Percentiles rank a stretch among this genome's conserved stretches.
Conservation (phyloP, 1,140 invertebrate species). For the Pantala flavescens region DNA sequence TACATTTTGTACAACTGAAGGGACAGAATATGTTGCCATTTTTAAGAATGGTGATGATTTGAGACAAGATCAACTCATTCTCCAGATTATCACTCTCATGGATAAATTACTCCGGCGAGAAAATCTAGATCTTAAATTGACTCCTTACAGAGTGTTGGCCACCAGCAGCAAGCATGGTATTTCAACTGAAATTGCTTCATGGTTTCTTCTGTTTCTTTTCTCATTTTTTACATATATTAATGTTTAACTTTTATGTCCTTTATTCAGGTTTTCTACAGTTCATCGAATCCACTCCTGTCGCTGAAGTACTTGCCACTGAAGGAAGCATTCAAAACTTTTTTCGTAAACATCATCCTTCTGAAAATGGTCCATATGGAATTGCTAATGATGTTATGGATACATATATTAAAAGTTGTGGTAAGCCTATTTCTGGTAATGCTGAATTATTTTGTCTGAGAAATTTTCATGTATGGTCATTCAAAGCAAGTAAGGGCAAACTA, state of each 20-base stretch:
- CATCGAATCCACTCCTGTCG: constrained; percentile 87
- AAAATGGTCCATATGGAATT: constrained; percentile 82
- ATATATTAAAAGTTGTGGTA: constrained; percentile 90
- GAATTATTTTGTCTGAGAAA: background rate
- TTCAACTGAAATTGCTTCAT: background rate
- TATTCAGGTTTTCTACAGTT: constrained; percentile 79
- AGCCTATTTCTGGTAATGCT: constrained; percentile 23
- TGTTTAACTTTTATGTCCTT: constrained; percentile 15
- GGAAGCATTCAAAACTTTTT: constrained; percentile 87
- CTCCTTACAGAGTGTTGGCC: constrained; percentile 87
- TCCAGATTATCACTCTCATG: constrained; percentile 97
- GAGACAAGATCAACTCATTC: constrained; percentile 94
- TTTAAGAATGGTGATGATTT: constrained; percentile 99
- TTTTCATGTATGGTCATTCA: no score
- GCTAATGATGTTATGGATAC: constrained; percentile 92
- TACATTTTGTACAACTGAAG: constrained; percentile 74
- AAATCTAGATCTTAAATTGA: constrained; percentile 91
- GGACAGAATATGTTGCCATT: constrained; percentile 88
- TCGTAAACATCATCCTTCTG: constrained; percentile 76
- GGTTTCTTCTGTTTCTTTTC: background rate
- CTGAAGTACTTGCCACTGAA: constrained; percentile 78
- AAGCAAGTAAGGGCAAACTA: no score
- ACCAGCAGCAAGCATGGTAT: constrained; percentile 86
- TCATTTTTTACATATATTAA: constrained; percentile 12
- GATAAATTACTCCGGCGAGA: constrained; percentile 86